Conservation (phyloP, 2,113 vertebrate genomes). For the Ardeotis arabs region DNA sequence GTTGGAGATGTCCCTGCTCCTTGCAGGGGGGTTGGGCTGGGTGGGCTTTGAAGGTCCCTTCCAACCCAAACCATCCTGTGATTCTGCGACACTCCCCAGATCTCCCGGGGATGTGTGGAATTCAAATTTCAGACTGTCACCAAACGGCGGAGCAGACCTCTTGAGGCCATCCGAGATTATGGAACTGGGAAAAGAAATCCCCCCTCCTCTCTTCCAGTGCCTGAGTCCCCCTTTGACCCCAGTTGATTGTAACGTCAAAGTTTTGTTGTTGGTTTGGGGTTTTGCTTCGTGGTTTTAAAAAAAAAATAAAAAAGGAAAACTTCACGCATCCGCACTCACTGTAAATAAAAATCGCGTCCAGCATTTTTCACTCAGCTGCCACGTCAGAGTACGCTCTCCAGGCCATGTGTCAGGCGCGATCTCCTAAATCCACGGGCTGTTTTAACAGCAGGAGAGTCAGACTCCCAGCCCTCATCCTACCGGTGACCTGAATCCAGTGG, state of each 20-base stretch:
- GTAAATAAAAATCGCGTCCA: constrained; percentile 7
- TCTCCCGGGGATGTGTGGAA: neutral
- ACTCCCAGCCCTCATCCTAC: neutral
- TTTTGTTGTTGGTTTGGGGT: neutral
- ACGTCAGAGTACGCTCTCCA: constrained; percentile 27
- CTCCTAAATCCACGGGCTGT: neutral
- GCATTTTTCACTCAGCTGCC: constrained; percentile 55
- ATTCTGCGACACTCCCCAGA: too few species aligned
- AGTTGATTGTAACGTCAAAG: neutral
- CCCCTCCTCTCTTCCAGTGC: neutral
- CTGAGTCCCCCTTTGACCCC: neutral
- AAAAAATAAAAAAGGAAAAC: neutral
- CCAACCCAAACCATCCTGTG: too few species aligned
- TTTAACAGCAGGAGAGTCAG: neutral
- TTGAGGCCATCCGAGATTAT: neutral
- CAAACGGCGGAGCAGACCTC: neutral
- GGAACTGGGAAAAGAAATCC: neutral
- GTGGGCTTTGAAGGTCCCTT: too few species aligned
- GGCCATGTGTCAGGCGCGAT: constrained; percentile 2
- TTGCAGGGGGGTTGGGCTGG: too few species aligned
- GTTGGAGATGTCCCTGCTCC: too few species aligned
- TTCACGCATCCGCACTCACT: neutral
- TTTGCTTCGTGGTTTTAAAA: neutral
- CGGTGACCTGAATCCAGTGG: constrained; percentile 20
- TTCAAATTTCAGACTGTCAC: neutral